A percentile compares a stretch with the other conserved stretches of the same genome.
These are phyloP conservation scores for Peromyscus nudipes DNA, from an alignment of 2,797 vertebrate genomes.

Conservation along the genomic window DNA sequence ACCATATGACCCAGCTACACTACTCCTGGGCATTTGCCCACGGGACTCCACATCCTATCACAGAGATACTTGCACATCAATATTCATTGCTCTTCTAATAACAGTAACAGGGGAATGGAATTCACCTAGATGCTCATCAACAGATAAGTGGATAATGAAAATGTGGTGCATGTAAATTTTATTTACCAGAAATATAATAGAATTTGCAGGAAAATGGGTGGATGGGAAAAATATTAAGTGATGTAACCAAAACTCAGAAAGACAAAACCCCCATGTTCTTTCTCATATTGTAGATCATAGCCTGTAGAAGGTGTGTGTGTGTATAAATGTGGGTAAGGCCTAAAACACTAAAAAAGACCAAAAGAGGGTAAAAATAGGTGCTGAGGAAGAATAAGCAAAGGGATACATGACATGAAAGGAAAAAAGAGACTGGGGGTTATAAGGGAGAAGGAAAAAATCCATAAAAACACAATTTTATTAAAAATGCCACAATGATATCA, in stretches of 20 bases:
- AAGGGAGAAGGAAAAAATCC: no score
- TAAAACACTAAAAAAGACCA: neutral
- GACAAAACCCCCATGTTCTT: neutral
- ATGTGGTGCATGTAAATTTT: neutral
- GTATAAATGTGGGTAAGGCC: neutral
- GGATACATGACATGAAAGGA: neutral
- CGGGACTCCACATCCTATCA: neutral
- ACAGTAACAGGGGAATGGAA: neutral
- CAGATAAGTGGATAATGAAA: neutral
- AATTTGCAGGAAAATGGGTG: neutral
- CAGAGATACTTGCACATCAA: neutral
- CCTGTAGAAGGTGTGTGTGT: neutral
- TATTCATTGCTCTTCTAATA: neutral
- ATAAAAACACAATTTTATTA: neutral
- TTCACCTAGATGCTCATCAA: neutral
- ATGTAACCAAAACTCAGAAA: neutral
- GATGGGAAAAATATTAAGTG: neutral
- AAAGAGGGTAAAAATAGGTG: neutral
- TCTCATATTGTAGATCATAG: neutral
- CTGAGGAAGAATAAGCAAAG: neutral
- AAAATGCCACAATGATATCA: neutral
- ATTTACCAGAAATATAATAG: neutral
- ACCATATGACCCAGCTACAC: neutral
- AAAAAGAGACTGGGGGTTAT: neutral
- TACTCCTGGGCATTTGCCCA: neutral